A percentile compares a stretch with the other conserved stretches of the same genome.
phyloP scores from a whole-genome alignment of 2,113 vertebrate genomes.

The Chrysemys picta region DNA sequence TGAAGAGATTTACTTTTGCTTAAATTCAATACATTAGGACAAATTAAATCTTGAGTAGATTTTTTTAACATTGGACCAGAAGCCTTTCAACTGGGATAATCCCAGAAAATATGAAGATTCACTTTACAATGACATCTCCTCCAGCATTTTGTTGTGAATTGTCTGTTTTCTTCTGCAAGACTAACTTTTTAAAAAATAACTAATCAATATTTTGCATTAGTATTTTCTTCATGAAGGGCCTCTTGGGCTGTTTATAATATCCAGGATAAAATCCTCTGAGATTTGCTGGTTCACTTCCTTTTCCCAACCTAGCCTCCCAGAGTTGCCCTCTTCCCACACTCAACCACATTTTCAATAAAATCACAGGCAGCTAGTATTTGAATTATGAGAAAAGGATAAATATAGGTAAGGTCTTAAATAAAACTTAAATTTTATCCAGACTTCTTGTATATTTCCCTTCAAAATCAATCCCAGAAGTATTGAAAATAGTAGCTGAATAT shows the following conservation, averaged over 20 bases:
- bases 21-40: background rate
- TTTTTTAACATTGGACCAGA: background rate
- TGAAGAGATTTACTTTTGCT: background rate
- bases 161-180: background rate
- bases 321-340: background rate
- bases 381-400: background rate
- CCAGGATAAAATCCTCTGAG: background rate
- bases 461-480: background rate
- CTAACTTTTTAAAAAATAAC: background rate
- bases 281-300: background rate
- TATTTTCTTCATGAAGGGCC: background rate
- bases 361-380: background rate
- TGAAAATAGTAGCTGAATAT: background rate
- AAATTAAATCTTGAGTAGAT: background rate
- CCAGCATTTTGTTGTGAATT: background rate
- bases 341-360: constrained; percentile 3
- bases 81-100: background rate
- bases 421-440: background rate
- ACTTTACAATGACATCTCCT: background rate
- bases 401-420: background rate
- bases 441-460: background rate
- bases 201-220: background rate
- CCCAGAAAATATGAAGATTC: background rate
- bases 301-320: background rate
- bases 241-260: background rate